Base-by-base conservation (phyloP, 1,140 invertebrate genomes). In the Pollicipes pollicipes region DNA sequence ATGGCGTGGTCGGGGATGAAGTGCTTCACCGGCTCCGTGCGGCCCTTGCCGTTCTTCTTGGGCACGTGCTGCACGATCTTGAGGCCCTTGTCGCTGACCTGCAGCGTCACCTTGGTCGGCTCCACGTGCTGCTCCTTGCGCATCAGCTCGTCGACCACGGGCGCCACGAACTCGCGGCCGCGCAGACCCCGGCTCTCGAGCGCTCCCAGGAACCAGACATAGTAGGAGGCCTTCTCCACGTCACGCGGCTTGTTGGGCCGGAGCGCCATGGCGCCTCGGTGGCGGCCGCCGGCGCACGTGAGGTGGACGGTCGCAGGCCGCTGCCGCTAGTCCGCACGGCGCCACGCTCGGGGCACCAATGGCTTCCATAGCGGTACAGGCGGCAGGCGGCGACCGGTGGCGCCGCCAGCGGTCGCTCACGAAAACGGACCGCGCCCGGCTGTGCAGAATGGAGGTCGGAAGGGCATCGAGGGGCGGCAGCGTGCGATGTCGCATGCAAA, bases 121-220 rank as follows among this genome's bases (percentile, higher is more conserved):
- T 95, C 90, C 74, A 90, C 86, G 75, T 90, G 86, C 74, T 87
- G 84, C 75, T 93, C 90, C 73, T 89, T 85, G 77, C 90, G 87
- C 72, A 95, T 84, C 71, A 98, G 82, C 75, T 92, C 86, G 71
- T 87, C 83, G 74, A 97, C 86, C 58, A 93, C 91, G 0, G 91
- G 90, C 31, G 89, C 79, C 1, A 93, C 88, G 76, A 87, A 90
- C 74, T 89, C 86, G 21, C 85, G 81, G 68, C 93, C 91, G 24
- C 92, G 83, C 72, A 97, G 83, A 24, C 93, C 93, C 75, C 90
- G 88, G 35, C 90, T 90, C 82, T 97, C 94, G 82, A 94, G 90
- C 74, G 95, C 94, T 28, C 95, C 95, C 75, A 98, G 84, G 82
- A 97, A 98, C 90, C 94, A 95, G 68, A 98, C 94, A 81, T 98